These are phyloP conservation scores for Geopemphigus sp. DNA, from an alignment of 1,140 invertebrate genomes.

Conservation along the genomic window DNA sequence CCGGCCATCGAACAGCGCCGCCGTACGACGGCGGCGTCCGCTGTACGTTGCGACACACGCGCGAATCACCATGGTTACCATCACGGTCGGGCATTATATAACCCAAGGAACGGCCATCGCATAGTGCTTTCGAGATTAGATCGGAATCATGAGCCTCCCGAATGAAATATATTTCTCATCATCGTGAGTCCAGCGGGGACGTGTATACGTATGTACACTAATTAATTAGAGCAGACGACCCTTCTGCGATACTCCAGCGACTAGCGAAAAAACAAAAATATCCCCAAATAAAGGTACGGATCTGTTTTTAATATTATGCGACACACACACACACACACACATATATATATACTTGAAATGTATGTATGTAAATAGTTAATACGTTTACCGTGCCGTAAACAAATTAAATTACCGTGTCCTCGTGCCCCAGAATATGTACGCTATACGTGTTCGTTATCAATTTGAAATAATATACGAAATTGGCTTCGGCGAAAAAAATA, in stretches of 20 bases:
- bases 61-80: slow-evolving; percentile 2
- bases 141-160: slow-evolving; percentile 5
- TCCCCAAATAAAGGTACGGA: not conserved
- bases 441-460: no score
- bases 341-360: no score
- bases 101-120: not conserved
- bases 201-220: not conserved
- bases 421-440: not conserved
- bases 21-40: no score
- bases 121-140: not conserved
- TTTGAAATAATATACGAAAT: no score
- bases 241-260: not conserved
- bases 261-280: not conserved
- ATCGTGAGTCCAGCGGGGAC: not conserved
- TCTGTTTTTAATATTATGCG: not conserved
- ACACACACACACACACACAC: no score
- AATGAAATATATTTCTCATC: not conserved
- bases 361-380: no score
- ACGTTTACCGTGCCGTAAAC: no score
- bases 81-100: not conserved
- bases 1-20: not conserved
- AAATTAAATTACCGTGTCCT: no score
- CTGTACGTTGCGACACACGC: no score
- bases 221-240: slow-evolving; percentile 2
- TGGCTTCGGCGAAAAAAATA: no score